Evolutionary conservation across 2,888 invertebrate species (phyloP).

Genomic region (Anticlea derivata): DNA sequence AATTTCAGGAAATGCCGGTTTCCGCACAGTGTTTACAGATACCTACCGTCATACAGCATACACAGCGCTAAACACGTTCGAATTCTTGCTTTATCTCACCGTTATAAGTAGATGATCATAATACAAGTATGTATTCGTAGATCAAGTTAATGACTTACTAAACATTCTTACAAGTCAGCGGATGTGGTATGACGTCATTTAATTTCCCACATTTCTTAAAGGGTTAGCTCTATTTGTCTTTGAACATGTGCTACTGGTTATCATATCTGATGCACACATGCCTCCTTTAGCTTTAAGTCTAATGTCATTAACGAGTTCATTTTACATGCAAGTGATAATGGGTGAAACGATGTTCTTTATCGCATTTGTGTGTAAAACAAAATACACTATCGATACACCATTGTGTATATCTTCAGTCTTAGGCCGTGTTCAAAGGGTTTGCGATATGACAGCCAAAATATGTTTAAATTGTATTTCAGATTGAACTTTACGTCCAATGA

Average conservation of each 20-base stretch:
- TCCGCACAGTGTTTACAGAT: constrained; percentile 17
- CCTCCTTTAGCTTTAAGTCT: constrained; percentile 22
- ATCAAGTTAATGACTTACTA: constrained; percentile 8
- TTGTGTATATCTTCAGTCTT: neutral
- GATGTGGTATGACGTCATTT: constrained; percentile 35
- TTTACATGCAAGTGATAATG: constrained; percentile 21
- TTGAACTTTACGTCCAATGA: too few species aligned
- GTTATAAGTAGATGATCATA: neutral
- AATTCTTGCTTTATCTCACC: constrained; percentile 15
- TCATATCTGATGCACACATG: constrained; percentile 34
- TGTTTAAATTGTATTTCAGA: too few species aligned
- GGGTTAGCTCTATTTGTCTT: constrained; percentile 30
- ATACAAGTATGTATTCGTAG: constrained; percentile 1
- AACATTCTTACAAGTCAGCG: constrained; percentile 17
- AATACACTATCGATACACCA: neutral
- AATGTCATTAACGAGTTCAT: constrained; percentile 31
- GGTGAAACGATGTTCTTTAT: constrained; percentile 2
- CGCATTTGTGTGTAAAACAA: neutral
- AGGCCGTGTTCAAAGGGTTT: too few species aligned
- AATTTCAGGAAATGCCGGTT: constrained; percentile 17
- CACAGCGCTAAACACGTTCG: constrained; percentile 2
- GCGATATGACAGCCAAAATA: too few species aligned
- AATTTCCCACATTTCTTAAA: constrained; percentile 38
- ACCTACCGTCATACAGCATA: constrained; percentile 6
- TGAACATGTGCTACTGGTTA: constrained; percentile 34